Evolutionary conservation across 1,140 invertebrate genomes (phyloP), one percentile per base, ranked within the genome.

Genomic region (Proales similis): DNA sequence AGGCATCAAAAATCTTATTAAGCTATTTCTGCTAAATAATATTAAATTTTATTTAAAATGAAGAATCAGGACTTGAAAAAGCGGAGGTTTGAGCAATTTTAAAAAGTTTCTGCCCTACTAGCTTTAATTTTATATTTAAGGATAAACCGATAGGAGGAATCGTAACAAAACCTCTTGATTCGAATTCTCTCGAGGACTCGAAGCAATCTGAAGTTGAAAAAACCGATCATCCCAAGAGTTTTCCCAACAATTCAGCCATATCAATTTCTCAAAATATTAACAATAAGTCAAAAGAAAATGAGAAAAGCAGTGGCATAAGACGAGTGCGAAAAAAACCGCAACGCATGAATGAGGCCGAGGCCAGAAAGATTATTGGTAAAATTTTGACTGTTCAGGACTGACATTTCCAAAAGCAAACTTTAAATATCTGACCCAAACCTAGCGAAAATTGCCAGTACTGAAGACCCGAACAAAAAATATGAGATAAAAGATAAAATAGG

Each of bases 381-480:
- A 9, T 9, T 14, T 36, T 36, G 14, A 36, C 14, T 36, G 9
- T 36, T 9, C 9, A 36, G 14, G 9, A 9, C 14, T 36, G 14
- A 9, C 14, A 36, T 36, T 36, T 36, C 9, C 14, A 36, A 9
- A 36, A 36, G 33, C 33, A 36, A 36, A 36, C 9, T 9, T 36
- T 9, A 36, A 9, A 36, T 9, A 36, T 9, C 9, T 36, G 14
- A 45, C 11, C 2, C 9, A n/a, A 45, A n/a, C 20, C 26, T 45
- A 42, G 39, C 32, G 30, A 45, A 29, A 27, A 61, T 61, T 32
- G 57, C 47, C 5, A 30, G 42, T 24, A 29, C 26, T 17, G 57
- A 45, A n/a, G 42, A 61, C 47, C 57, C 57, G 3, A 22, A 61
- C 27, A 19, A 61, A 12, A 61, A 61, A 61, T 61, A 61, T 30